Evolutionary conservation across 1,140 invertebrate genomes (phyloP).

Genomic region (Tribolium castaneum): DNA sequence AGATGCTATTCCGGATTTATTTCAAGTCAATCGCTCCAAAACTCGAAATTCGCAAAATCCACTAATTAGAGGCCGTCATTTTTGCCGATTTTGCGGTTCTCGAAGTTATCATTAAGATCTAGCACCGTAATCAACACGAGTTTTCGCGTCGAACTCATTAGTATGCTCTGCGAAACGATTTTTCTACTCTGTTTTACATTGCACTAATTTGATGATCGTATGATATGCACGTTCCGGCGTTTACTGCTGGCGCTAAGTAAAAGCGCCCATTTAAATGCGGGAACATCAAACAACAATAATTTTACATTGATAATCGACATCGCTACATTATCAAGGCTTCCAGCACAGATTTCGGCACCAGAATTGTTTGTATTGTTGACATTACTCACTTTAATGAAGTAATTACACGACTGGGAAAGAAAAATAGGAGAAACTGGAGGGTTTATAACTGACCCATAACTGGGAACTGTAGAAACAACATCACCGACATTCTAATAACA

Average conservation of each 20-base stretch:
- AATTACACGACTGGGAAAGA: not conserved
- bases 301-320: not conserved
- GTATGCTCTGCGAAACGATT: slow-evolving; percentile 8
- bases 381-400: not conserved
- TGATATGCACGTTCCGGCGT: slow-evolving; percentile 17
- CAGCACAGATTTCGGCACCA: not conserved
- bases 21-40: not conserved
- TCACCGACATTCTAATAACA: slow-evolving; percentile 13
- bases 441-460: not conserved
- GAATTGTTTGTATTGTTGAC: not conserved
- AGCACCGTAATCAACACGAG: slow-evolving; percentile 6
- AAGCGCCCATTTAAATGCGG: slow-evolving; percentile 13
- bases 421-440: not conserved
- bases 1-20: no score
- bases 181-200: slow-evolving; percentile 15
- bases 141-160: slow-evolving; percentile 12
- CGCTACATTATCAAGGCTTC: not conserved
- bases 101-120: slow-evolving; percentile 16
- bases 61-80: not conserved
- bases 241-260: not conserved
- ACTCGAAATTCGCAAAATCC: not conserved
- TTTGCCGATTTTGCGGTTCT: not conserved
- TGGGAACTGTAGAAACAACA: slow-evolving; percentile 1
- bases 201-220: slow-evolving; percentile 21
- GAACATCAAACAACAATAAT: not conserved